Conservation (phyloP, 2,888 invertebrate genomes). For the Acleris literana region DNA sequence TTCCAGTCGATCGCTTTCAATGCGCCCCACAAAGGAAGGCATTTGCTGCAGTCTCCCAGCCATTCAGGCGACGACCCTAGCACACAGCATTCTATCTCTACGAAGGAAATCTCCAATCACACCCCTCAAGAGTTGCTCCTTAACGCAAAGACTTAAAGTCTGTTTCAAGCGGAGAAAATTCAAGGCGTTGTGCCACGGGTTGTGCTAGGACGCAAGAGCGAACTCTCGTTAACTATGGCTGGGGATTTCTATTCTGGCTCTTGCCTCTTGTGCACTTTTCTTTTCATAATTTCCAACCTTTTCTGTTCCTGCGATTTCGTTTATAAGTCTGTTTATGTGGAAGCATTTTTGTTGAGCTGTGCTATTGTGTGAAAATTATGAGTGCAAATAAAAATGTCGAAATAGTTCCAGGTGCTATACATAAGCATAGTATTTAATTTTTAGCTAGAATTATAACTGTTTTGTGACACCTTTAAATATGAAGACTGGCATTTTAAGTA, state of each 20-base stretch:
- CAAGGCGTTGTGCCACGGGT: neutral
- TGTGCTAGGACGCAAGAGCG: neutral
- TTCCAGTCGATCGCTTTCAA: constrained; percentile 21
- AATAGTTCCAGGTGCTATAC: too few species aligned
- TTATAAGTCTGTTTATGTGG: constrained; percentile 4
- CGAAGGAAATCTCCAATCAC: neutral
- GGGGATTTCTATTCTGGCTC: constrained; percentile 18
- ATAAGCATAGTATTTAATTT: too few species aligned
- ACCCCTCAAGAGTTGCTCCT: neutral
- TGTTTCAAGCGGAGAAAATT: neutral
- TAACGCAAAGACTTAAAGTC: neutral
- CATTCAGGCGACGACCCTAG: constrained; percentile 4
- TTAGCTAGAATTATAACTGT: too few species aligned
- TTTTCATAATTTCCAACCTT: constrained; percentile 20
- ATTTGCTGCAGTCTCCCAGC: constrained; percentile 20
- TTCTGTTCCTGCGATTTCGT: constrained; percentile 17
- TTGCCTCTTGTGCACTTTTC: constrained; percentile 20
- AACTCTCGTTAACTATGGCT: constrained; percentile 16
- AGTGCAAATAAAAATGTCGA: too few species aligned
- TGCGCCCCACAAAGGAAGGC: constrained; percentile 26
- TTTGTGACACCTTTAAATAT: too few species aligned
- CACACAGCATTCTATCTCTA: neutral
- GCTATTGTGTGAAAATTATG: neutral
- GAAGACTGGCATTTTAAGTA: too few species aligned
- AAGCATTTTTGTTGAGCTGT: neutral